These are phyloP conservation scores for Peromyscus aztecus DNA, from an alignment of 2,797 vertebrate species.

Conservation along the genomic window DNA sequence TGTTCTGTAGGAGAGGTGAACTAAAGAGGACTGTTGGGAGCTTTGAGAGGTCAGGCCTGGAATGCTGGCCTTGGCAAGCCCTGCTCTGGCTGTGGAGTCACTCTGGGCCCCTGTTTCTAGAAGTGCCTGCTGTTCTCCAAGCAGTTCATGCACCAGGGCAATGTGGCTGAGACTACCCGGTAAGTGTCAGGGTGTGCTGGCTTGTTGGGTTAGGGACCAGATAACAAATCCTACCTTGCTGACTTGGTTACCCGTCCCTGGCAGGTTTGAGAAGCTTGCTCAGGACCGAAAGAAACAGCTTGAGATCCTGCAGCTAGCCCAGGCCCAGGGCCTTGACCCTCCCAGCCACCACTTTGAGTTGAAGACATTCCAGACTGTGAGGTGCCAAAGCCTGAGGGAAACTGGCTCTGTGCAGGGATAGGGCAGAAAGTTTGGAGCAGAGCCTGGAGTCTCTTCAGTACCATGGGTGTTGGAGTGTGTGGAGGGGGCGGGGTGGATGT, in stretches of 20 bases:
- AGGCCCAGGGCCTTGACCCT: slow-evolving; percentile 93
- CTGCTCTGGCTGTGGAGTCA: not conserved
- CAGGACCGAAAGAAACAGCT: slow-evolving; percentile 94
- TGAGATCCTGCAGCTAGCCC: slow-evolving; percentile 94
- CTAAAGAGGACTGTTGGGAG: not conserved
- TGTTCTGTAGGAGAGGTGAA: not conserved
- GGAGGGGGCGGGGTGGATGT: not conserved
- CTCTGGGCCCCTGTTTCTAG: slow-evolving; percentile 85
- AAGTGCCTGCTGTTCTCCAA: slow-evolving; percentile 96
- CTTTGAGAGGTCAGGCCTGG: not conserved
- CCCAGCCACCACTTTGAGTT: slow-evolving; percentile 97
- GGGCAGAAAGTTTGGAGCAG: not conserved
- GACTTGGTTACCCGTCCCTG: not conserved
- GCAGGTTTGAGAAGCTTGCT: slow-evolving; percentile 97
- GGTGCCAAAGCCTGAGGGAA: slow-evolving; percentile 86
- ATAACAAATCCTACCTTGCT: not conserved
- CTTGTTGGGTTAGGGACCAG: not conserved
- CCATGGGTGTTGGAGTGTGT: not conserved
- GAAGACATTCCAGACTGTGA: slow-evolving; percentile 94
- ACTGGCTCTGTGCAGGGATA: not conserved
- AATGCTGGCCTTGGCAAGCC: not conserved
- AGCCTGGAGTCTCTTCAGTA: not conserved
- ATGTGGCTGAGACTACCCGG: slow-evolving; percentile 95
- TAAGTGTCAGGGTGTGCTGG: slow-evolving; percentile 84
- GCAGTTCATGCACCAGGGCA: slow-evolving; percentile 97